These are phyloP conservation scores for Gavia stellata DNA, from an alignment of 2,113 vertebrate genomes.

Conservation along the genomic window DNA sequence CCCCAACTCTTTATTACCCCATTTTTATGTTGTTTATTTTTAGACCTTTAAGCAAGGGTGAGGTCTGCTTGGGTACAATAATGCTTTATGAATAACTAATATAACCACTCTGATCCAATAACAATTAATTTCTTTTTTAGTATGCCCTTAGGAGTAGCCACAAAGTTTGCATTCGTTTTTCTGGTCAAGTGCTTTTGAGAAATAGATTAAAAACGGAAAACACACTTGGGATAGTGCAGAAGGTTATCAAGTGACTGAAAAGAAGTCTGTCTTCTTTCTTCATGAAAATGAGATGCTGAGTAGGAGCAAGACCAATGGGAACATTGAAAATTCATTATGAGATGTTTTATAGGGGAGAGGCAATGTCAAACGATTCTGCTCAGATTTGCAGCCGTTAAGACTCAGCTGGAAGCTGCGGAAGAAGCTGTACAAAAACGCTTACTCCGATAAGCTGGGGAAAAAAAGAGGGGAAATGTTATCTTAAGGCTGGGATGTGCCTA, in stretches of 20 bases:
- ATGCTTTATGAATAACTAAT: neutral
- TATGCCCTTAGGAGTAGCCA: neutral
- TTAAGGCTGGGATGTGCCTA: neutral
- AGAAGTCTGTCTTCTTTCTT: neutral
- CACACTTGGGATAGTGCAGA: neutral
- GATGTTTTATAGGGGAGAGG: neutral
- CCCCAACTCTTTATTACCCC: neutral
- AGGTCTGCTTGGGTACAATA: neutral
- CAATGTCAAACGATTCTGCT: neutral
- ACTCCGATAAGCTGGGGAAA: neutral
- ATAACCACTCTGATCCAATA: neutral
- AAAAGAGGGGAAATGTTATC: neutral
- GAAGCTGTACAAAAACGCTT: neutral
- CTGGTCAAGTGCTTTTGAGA: neutral
- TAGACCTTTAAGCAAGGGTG: neutral
- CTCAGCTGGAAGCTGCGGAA: neutral
- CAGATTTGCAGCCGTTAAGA: neutral
- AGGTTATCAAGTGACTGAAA: neutral
- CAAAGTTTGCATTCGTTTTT: neutral
- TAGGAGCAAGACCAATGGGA: neutral
- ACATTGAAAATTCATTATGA: fast-evolving
- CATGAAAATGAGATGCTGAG: neutral
- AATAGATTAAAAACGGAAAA: neutral
- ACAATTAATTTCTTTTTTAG: neutral
- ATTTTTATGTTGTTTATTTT: neutral